Evolutionary conservation across 2,797 vertebrate species (phyloP), one percentile per base, ranked within the genome.

Genomic region (Morus bassanus): DNA sequence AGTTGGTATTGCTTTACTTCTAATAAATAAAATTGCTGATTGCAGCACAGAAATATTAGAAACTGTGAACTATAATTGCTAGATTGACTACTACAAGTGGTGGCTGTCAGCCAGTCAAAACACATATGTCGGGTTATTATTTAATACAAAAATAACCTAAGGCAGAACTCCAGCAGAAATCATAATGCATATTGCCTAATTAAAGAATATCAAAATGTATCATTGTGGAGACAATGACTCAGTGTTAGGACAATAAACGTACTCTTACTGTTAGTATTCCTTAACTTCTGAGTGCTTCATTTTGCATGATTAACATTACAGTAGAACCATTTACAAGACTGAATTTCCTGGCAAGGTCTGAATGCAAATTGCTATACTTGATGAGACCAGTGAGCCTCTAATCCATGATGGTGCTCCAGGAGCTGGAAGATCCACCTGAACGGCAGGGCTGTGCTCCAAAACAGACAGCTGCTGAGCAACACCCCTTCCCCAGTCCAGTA

Each of bases 71-170:
- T 94, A 27, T 80, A 85, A 54, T 74, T 89, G 18, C 39, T 85
- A 45, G 50, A 87, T 75, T 84, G 64, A 91, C 79, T 95, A 25
- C 35, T 86, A 25, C 9, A 39, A 88, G 33, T 51, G 60, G 59
- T 87, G 74, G 22, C 57, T n/a, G 21, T 85, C 56, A 96, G 63
- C 41, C 73, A 74, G 60, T 92, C 60, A 73, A 92, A 97, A 93
- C 43, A 85, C 37, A 81, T 79, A 73, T 46, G 33, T 41, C 41
- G 23, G 33, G 12, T 84, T 67, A 91, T 83, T 35, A 80, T 67
- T 95, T 63, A 84, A 83, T 53, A 75, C 43, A 80, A 45, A 45
- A 45, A 88, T 79, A 89, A 85, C 9, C 31, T 51, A 51, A 72
- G 60, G 59, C 73, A 93, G 69, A 87, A 70, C 46, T 87, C 65